A percentile compares a stretch with the other conserved stretches of the same genome.
These are phyloP conservation scores for Xanthia icteritia DNA, from an alignment of 2,888 invertebrate genomes.

Conservation along the genomic window DNA sequence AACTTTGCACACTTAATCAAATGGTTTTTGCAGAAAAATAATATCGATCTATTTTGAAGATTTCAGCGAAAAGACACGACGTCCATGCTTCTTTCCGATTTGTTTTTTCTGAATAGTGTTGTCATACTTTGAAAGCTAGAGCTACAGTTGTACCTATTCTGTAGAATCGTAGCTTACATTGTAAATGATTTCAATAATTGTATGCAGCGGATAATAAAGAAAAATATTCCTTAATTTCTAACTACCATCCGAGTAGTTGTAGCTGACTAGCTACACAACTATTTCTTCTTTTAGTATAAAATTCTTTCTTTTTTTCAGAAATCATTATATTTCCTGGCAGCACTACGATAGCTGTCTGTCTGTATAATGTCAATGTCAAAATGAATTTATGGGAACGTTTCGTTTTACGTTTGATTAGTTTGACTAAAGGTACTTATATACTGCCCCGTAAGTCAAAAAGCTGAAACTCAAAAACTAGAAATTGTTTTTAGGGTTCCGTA, in stretches of 20 bases:
- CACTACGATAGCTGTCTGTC: neutral
- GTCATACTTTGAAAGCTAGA: conserved; percentile 29
- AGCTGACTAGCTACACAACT: neutral
- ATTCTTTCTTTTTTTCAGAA: neutral
- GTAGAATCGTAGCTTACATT: neutral
- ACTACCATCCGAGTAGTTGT: neutral
- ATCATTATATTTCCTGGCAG: neutral
- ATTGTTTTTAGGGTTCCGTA: too few relatives aligned
- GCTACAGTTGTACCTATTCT: neutral
- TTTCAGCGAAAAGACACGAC: conserved; percentile 68
- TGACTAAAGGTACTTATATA: too few relatives aligned
- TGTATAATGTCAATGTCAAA: conserved; percentile 14
- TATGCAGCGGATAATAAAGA: rapidly evolving
- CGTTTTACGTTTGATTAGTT: neutral
- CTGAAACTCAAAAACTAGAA: too few relatives aligned
- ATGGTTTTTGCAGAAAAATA: conserved; percentile 65
- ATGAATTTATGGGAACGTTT: conserved; percentile 1
- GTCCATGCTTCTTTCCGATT: conserved; percentile 70
- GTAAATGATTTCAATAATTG: neutral
- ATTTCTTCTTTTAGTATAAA: too few relatives aligned
- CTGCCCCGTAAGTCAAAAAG: too few relatives aligned
- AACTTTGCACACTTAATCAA: conserved; percentile 56
- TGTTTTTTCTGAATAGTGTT: conserved; percentile 62
- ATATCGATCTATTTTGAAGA: conserved; percentile 82
- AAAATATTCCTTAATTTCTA: neutral